Conservation (phyloP, 2,888 invertebrate genomes). For the Synanthedon myopaeformis region DNA sequence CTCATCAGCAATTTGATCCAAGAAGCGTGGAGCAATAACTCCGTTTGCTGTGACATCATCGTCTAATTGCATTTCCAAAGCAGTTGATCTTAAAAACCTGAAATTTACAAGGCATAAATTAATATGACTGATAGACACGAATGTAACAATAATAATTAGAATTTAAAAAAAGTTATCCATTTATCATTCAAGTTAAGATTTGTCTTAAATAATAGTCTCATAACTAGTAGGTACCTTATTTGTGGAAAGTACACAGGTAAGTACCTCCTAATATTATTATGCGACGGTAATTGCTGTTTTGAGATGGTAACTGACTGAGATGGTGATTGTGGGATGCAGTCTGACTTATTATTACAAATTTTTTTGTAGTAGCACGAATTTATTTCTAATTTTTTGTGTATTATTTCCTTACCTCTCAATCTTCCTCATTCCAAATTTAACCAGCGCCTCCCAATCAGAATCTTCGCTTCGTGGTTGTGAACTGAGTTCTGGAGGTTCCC, state of each 20-base stretch:
- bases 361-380: not conserved
- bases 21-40: slow-evolving; percentile 81
- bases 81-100: slow-evolving; percentile 82
- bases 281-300: no score
- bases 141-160: no score
- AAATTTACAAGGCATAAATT: not conserved
- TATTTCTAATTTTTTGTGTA: no score
- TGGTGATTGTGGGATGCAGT: no score
- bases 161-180: no score
- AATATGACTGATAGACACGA: no score
- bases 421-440: slow-evolving; percentile 82
- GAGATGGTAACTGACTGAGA: no score
- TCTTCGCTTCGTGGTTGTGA: slow-evolving; percentile 78
- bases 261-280: no score
- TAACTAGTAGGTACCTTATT: no score
- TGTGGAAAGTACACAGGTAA: no score
- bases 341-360: not conserved
- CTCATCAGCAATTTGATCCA: slow-evolving; percentile 86
- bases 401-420: slow-evolving; percentile 68
- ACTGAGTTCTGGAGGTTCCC: slow-evolving; percentile 80
- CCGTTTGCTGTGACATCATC: slow-evolving; percentile 82
- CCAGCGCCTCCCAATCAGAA: slow-evolving; percentile 83
- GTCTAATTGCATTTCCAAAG: slow-evolving; percentile 79
- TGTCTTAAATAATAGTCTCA: no score
- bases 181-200: no score